Conservation (phyloP, 2,888 invertebrate genomes). For the Phengaris alcon region DNA sequence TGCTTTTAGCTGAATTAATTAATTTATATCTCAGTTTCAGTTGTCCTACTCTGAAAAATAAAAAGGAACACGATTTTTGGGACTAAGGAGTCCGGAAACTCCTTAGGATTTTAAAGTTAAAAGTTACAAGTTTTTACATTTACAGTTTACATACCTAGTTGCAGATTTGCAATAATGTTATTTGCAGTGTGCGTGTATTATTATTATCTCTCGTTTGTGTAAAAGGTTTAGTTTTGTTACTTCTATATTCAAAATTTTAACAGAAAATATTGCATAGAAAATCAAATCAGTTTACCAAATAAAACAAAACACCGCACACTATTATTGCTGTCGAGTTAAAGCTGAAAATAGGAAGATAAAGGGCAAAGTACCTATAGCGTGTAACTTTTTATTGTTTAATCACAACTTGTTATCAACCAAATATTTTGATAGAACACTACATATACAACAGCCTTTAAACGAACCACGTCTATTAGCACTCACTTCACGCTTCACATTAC, state of each 20-base stretch:
- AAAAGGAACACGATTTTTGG: conserved; percentile 19
- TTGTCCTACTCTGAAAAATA: conserved; percentile 2
- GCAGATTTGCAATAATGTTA: background rate
- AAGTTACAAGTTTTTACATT: background rate
- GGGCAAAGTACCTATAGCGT: conserved; percentile 20
- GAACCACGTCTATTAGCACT: conserved; percentile 26
- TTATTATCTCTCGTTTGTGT: conserved; percentile 8
- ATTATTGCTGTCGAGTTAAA: background rate
- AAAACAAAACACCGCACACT: conserved; percentile 10
- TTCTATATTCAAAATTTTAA: background rate
- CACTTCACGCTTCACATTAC: conserved; percentile 23
- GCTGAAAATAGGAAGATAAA: conserved; percentile 24
- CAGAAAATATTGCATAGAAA: background rate
- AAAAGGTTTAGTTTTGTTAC: background rate
- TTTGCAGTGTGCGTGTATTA: conserved; percentile 23
- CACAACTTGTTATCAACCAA: conserved; percentile 10
- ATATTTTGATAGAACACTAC: conserved; percentile 1
- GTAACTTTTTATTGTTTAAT: conserved; percentile 15
- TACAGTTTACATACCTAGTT: conserved; percentile 1
- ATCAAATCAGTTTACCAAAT: background rate
- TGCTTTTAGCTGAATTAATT: background rate
- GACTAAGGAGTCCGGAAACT: conserved; percentile 12
- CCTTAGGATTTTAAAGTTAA: background rate
- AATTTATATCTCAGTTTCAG: background rate
- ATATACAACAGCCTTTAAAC: conserved; percentile 18